phyloP scores from a whole-genome alignment of 2,888 invertebrate species.

The Troilus luridus region DNA sequence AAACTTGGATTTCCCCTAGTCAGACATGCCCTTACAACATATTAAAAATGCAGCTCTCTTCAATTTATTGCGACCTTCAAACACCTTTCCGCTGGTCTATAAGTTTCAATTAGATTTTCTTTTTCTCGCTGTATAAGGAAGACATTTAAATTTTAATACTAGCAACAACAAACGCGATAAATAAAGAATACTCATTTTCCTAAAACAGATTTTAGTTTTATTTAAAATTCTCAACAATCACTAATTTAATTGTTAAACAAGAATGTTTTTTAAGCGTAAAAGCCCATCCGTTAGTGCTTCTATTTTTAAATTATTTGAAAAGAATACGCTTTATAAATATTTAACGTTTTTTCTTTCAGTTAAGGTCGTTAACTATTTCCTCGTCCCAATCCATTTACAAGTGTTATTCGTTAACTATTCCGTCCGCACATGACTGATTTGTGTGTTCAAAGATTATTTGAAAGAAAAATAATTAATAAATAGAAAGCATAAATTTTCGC shows the following conservation, averaged over 20 bases:
- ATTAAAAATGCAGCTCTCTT: too few relatives aligned
- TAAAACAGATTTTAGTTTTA: not conserved
- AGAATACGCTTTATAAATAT: slow-evolving; percentile 3
- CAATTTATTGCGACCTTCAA: too few relatives aligned
- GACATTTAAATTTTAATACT: too few relatives aligned
- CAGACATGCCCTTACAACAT: too few relatives aligned
- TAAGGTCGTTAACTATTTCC: slow-evolving; percentile 6
- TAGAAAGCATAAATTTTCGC: not conserved
- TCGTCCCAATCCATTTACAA: not conserved
- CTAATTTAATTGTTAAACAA: not conserved
- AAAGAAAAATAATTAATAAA: not conserved
- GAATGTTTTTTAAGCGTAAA: not conserved
- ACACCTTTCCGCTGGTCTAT: too few relatives aligned
- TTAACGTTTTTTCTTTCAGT: slow-evolving; percentile 23
- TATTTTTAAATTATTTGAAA: not conserved
- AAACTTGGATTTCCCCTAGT: too few relatives aligned
- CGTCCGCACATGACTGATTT: not conserved
- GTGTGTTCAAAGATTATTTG: not conserved
- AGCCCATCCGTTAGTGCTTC: not conserved
- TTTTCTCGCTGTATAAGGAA: too few relatives aligned
- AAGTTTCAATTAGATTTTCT: too few relatives aligned
- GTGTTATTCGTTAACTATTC: not conserved
- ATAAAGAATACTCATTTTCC: not conserved
- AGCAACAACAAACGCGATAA: not conserved
- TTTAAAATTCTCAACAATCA: not conserved